A percentile compares a stretch with the other conserved stretches of the same genome.
Conservation (phyloP, 2,797 vertebrate genomes). For the Sebastes elongatus region DNA sequence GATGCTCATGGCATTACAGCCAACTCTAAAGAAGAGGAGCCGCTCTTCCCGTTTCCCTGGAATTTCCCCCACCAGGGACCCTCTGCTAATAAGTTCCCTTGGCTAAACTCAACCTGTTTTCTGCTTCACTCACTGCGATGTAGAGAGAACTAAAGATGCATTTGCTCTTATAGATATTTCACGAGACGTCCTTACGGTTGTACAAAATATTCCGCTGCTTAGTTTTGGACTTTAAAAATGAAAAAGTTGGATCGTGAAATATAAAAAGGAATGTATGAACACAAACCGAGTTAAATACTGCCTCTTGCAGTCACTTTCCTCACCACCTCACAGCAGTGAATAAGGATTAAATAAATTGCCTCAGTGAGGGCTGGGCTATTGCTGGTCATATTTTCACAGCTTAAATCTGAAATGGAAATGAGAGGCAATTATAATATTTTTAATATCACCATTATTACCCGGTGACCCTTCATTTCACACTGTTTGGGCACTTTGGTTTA, state of each 20-base stretch:
- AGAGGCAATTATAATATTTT: slow-evolving; percentile 66
- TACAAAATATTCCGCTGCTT: slow-evolving; percentile 24
- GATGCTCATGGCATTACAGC: slow-evolving; percentile 74
- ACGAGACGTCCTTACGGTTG: neutral
- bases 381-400: slow-evolving; percentile 53
- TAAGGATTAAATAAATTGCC: slow-evolving; percentile 60
- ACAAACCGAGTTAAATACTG: slow-evolving; percentile 9
- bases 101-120: slow-evolving; percentile 69
- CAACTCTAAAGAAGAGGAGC: slow-evolving; percentile 44
- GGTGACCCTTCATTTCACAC: slow-evolving; percentile 69
- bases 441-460: slow-evolving; percentile 66
- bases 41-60: slow-evolving; percentile 48
- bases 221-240: slow-evolving; percentile 14
- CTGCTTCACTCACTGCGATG: slow-evolving; percentile 49
- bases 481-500: slow-evolving; percentile 57
- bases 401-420: slow-evolving; percentile 73
- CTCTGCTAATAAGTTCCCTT: slow-evolving; percentile 75
- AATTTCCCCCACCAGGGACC: slow-evolving; percentile 65
- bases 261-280: slow-evolving; percentile 6
- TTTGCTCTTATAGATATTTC: slow-evolving; percentile 41
- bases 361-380: slow-evolving; percentile 37
- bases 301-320: slow-evolving; percentile 23
- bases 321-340: slow-evolving; percentile 46
- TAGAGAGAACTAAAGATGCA: slow-evolving; percentile 41
- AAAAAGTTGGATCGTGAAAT: slow-evolving; percentile 32